phyloP scores from a whole-genome alignment of 2,888 invertebrate species.

The Meiosimyza decipiens region DNA sequence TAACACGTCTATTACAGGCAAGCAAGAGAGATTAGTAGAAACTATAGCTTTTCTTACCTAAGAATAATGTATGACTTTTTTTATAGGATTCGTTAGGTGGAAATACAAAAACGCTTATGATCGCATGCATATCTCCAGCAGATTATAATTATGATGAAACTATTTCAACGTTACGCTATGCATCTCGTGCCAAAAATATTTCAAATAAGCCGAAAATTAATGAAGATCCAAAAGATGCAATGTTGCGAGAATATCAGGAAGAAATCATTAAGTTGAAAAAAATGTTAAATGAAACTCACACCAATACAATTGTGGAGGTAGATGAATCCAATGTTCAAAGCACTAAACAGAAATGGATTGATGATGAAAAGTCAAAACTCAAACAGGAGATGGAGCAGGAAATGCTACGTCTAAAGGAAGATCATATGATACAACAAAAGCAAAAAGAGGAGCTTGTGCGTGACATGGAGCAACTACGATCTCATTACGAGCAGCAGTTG shows the following conservation, averaged over 20 bases:
- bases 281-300: slow-evolving; percentile 49
- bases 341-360: slow-evolving; percentile 54
- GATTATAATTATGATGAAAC: slow-evolving; percentile 87
- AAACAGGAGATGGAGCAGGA: slow-evolving; percentile 60
- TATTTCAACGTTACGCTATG: slow-evolving; percentile 83
- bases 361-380: slow-evolving; percentile 67
- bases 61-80: slow-evolving; percentile 28
- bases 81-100: slow-evolving; percentile 82
- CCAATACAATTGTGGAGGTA: slow-evolving; percentile 65
- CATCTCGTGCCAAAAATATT: slow-evolving; percentile 87
- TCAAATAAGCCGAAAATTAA: slow-evolving; percentile 86
- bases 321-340: background rate
- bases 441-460: slow-evolving; percentile 53
- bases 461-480: slow-evolving; percentile 51
- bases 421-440: slow-evolving; percentile 50
- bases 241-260: slow-evolving; percentile 84
- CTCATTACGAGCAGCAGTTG: slow-evolving; percentile 52
- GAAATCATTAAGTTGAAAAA: slow-evolving; percentile 77
- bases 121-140: slow-evolving; percentile 85
- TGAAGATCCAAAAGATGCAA: slow-evolving; percentile 91
- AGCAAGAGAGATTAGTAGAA: slow-evolving; percentile 25
- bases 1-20: slow-evolving; percentile 81
- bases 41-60: background rate
- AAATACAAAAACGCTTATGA: slow-evolving; percentile 90
- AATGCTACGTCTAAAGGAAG: slow-evolving; percentile 64